phyloP scores from a whole-genome alignment of 2,797 vertebrate genomes.

The Lepus townsendii region DNA sequence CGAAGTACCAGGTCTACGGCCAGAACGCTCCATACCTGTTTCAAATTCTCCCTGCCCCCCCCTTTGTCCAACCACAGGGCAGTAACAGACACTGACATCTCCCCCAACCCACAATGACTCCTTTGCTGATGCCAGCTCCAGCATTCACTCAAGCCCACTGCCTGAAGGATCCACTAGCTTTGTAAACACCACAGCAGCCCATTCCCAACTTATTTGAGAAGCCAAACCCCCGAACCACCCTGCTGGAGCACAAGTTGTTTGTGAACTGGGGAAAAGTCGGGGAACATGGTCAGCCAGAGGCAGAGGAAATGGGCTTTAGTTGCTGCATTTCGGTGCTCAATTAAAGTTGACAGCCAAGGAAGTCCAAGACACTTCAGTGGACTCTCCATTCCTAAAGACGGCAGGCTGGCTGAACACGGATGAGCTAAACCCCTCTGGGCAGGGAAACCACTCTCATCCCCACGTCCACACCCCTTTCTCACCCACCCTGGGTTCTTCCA shows the following conservation, averaged over 20 bases:
- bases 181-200: conserved; percentile 43
- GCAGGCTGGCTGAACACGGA: neutral
- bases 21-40: conserved; percentile 49
- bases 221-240: conserved; percentile 66
- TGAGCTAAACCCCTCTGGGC: neutral
- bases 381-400: conserved; percentile 61
- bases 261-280: conserved; percentile 51
- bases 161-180: conserved; percentile 41
- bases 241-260: conserved; percentile 42
- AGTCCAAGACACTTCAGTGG: conserved; percentile 52
- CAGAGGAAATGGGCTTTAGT: conserved; percentile 24
- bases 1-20: conserved; percentile 48
- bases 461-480: conserved; percentile 56
- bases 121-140: conserved; percentile 18
- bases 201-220: conserved; percentile 57
- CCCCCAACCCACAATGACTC: neutral
- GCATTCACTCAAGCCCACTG: conserved; percentile 38
- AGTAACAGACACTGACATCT: neutral
- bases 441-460: conserved; percentile 39
- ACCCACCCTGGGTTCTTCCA: conserved; percentile 59
- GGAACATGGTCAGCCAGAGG: conserved; percentile 26
- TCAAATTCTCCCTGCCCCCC: neutral
- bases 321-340: conserved; percentile 24
- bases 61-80: conserved; percentile 54
- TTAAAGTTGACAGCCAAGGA: conserved; percentile 26